Conservation (phyloP, 2,888 invertebrate species). For the Chydorus sphaericus region DNA sequence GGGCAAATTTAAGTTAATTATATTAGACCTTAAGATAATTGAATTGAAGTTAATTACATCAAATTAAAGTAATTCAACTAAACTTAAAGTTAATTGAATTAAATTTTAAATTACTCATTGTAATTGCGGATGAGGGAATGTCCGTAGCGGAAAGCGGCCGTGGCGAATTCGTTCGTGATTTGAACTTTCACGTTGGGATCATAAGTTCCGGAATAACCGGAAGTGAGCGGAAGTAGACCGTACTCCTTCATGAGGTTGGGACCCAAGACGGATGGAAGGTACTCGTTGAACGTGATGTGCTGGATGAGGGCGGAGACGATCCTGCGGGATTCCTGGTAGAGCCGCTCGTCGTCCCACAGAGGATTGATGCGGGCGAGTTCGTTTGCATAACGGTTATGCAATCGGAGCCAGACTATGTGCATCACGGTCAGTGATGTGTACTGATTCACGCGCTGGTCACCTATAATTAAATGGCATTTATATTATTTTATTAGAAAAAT, state of each 20-base stretch:
- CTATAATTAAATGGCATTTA: slow-evolving; percentile 15
- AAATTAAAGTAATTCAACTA: background rate
- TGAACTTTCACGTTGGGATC: slow-evolving; percentile 23
- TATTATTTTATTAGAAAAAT: background rate
- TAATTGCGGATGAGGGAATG: slow-evolving; percentile 23
- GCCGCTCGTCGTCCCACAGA: slow-evolving; percentile 28
- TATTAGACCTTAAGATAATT: background rate
- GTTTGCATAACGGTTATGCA: slow-evolving; percentile 28
- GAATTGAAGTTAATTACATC: background rate
- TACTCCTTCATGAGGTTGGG: slow-evolving; percentile 21
- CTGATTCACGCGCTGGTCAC: slow-evolving; percentile 22
- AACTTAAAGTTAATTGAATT: background rate
- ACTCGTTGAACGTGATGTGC: slow-evolving; percentile 26
- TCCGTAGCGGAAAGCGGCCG: slow-evolving; percentile 27
- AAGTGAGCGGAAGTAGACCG: slow-evolving; percentile 21
- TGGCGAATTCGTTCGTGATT: slow-evolving; percentile 25
- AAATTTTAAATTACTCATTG: slow-evolving; percentile 7
- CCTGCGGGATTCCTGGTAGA: slow-evolving; percentile 27
- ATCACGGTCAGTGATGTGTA: slow-evolving; percentile 24
- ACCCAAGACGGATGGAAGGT: slow-evolving; percentile 24
- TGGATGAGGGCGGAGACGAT: slow-evolving; percentile 27
- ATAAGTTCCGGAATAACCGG: slow-evolving; percentile 26
- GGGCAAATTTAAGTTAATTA: too few relatives aligned
- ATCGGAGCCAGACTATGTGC: slow-evolving; percentile 28
- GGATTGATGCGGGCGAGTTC: slow-evolving; percentile 25